These are phyloP conservation scores for Phenacoccus solenopsis DNA, from an alignment of 1,140 invertebrate species.

Conservation along the genomic window DNA sequence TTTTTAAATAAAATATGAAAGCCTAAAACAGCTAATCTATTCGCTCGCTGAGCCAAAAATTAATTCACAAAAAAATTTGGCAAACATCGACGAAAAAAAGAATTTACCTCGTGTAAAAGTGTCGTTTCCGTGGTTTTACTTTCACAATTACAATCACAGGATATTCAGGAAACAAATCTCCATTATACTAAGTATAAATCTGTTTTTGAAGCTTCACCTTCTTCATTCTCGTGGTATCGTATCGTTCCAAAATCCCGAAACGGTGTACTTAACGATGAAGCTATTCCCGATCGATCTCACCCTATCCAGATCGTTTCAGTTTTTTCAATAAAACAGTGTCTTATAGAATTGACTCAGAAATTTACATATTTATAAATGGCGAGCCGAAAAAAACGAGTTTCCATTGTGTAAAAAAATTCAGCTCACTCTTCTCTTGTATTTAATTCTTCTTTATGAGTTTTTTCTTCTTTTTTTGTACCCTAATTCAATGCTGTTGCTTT, in stretches of 20 bases:
- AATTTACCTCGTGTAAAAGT: slow-evolving; percentile 1
- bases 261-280: background rate
- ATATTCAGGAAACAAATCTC: slow-evolving; percentile 2
- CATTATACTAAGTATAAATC: background rate
- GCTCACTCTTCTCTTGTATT: background rate
- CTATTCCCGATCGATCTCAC: background rate
- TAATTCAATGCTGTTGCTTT: background rate
- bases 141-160: background rate
- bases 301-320: background rate
- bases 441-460: background rate
- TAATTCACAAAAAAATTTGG: background rate
- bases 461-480: too few relatives aligned
- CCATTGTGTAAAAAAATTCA: background rate
- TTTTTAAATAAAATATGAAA: too few relatives aligned
- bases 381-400: background rate
- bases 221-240: background rate
- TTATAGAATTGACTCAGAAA: background rate
- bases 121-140: background rate
- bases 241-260: background rate
- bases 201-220: background rate
- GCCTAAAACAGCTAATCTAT: too few relatives aligned
- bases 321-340: background rate
- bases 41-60: too few relatives aligned
- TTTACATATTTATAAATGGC: background rate
- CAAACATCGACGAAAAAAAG: background rate